phyloP scores from a whole-genome alignment of 23 tunicate species.

The Corella eumyota region DNA sequence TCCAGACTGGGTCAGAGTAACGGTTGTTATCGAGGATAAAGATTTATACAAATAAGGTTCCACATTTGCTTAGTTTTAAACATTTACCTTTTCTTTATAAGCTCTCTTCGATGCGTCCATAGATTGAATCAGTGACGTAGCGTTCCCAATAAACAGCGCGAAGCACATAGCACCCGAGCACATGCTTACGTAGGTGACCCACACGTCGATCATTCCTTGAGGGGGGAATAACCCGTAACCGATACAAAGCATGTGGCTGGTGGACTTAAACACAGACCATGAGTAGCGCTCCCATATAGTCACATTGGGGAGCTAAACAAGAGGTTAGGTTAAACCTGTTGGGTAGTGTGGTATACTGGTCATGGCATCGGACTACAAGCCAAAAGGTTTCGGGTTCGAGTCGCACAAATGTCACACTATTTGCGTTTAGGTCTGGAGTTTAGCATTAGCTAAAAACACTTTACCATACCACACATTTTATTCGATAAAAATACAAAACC shows the following conservation, averaged over 20 bases:
- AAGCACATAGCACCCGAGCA: constrained; percentile 92
- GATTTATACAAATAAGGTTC: no score
- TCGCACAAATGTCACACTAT: no score
- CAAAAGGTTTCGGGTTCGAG: no score
- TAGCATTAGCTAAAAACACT: no score
- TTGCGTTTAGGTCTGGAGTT: no score
- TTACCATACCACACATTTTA: no score
- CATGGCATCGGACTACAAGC: background rate
- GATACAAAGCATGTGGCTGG: constrained; percentile 97
- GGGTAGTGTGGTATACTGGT: background rate
- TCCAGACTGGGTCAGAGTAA: no score
- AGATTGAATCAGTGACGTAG: constrained; percentile 87
- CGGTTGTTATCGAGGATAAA: no score
- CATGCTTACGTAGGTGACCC: constrained; percentile 90
- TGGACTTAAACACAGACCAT: constrained; percentile 94
- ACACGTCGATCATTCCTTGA: constrained; percentile 54
- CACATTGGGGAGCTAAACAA: constrained; percentile 40
- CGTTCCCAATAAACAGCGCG: constrained; percentile 89
- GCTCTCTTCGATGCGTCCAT: constrained; percentile 90
- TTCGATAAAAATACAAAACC: no score
- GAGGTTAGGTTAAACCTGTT: background rate
- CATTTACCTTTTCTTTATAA: constrained; percentile 87
- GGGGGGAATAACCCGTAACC: constrained; percentile 95
- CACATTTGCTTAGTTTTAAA: no score
- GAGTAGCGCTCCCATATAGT: constrained; percentile 88